These are phyloP conservation scores for Paracyprichromis sp. DNA, from an alignment of 2,113 vertebrate genomes.

Conservation along the genomic window DNA sequence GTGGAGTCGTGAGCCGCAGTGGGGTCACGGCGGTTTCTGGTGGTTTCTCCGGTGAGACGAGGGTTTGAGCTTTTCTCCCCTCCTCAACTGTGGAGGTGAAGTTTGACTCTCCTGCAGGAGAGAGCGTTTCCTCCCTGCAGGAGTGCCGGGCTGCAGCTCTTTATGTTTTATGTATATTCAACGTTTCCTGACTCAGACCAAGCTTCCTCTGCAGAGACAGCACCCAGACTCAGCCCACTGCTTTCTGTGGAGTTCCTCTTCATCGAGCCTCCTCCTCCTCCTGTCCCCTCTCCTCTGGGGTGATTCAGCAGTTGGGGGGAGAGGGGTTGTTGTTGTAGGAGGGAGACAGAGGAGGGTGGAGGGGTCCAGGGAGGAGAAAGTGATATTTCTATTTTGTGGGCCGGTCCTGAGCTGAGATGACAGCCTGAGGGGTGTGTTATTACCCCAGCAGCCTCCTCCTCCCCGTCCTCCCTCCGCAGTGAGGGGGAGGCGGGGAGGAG, in stretches of 20 bases:
- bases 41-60: not conserved
- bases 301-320: slow-evolving; percentile 23
- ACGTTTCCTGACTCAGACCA: not conserved
- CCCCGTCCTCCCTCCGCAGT: slow-evolving; percentile 1
- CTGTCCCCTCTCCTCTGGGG: not conserved
- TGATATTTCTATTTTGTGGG: slow-evolving; percentile 46
- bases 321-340: not conserved
- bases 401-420: slow-evolving; percentile 22
- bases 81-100: not conserved
- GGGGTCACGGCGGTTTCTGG: not conserved
- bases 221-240: not conserved
- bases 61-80: not conserved
- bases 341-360: not conserved
- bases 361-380: not conserved
- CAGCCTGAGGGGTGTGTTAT: slow-evolving; percentile 38
- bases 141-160: not conserved
- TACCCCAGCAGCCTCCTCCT: not conserved
- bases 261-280: not conserved
- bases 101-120: not conserved
- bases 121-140: not conserved
- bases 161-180: not conserved
- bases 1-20: not conserved
- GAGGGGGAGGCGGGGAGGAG: not conserved
- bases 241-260: not conserved
- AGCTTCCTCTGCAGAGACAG: not conserved